Evolutionary conservation across 2,113 vertebrate genomes (phyloP).

Genomic region (Neodon shergylaensis): DNA sequence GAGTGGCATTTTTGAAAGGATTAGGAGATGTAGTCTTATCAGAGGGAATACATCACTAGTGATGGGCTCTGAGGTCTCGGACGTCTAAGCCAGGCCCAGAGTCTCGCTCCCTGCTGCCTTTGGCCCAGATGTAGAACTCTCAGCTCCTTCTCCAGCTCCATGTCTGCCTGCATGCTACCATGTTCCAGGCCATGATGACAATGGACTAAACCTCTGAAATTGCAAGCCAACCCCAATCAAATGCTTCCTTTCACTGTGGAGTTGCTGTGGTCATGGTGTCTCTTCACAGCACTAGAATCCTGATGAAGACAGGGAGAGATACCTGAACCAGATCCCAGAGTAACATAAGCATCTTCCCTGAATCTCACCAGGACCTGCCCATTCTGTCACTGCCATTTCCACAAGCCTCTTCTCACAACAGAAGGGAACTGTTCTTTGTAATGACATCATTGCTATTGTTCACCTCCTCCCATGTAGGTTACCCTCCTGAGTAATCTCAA

Average conservation of each 20-base stretch:
- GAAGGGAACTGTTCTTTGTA: not conserved
- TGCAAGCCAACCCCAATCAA: too few relatives aligned
- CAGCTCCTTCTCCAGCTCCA: not conserved
- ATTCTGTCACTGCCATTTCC: not conserved
- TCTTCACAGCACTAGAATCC: not conserved
- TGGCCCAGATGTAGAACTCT: not conserved
- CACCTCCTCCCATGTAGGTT: not conserved
- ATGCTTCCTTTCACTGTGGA: not conserved
- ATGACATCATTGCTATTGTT: not conserved
- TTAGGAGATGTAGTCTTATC: not conserved
- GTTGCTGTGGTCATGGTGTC: not conserved
- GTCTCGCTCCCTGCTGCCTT: not conserved
- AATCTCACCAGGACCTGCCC: not conserved
- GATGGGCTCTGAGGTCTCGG: not conserved
- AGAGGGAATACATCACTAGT: too few relatives aligned
- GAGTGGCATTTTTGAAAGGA: not conserved
- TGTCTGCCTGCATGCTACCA: not conserved
- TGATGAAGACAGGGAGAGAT: not conserved
- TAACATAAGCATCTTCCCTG: not conserved
- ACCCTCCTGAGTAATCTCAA: not conserved
- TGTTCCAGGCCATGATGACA: not conserved
- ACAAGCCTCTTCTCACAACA: not conserved
- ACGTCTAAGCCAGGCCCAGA: not conserved
- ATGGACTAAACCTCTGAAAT: not conserved
- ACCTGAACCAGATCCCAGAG: not conserved